Evolutionary conservation across 2,113 vertebrate species (phyloP).

Genomic region (Pachypanchax playfairii): DNA sequence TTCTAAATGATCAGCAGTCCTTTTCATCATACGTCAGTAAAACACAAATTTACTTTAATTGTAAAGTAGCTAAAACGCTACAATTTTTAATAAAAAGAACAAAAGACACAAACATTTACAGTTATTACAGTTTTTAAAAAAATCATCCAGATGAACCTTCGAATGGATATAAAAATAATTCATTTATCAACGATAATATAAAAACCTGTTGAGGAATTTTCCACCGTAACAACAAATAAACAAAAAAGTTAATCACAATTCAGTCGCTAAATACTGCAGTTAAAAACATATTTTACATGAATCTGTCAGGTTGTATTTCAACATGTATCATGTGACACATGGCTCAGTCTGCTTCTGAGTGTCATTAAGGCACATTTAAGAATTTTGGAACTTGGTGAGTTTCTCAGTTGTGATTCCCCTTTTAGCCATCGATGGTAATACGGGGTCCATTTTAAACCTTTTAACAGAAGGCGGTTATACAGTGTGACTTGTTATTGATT

Average conservation of each 20-base stretch:
- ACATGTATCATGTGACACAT: not conserved
- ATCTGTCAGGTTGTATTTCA: constrained; percentile 10
- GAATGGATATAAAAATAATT: constrained; percentile 15
- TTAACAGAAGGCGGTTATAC: not conserved
- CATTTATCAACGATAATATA: constrained; percentile 21
- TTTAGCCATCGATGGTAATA: constrained; percentile 27
- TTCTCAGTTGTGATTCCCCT: not conserved
- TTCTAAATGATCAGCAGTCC: too few relatives aligned
- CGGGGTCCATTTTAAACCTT: constrained; percentile 3
- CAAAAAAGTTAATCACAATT: too few relatives aligned
- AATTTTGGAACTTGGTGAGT: constrained; percentile 46
- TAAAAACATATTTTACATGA: constrained; percentile 13
- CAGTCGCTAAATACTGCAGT: constrained; percentile 23
- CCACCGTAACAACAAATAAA: constrained; percentile 13
- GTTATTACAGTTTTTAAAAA: constrained; percentile 76
- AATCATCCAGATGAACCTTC: constrained; percentile 61
- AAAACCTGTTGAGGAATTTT: constrained; percentile 25
- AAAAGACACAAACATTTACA: constrained; percentile 8
- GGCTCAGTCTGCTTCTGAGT: constrained; percentile 45
- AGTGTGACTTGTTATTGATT: too few relatives aligned
- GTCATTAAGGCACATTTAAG: constrained; percentile 83
- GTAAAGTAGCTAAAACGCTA: constrained; percentile 92
- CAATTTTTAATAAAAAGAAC: constrained; percentile 62
- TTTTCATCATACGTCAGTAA: not conserved
- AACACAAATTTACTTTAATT: constrained; percentile 42